Conservation (phyloP, 2,888 invertebrate genomes). For the Macropis europaea region DNA sequence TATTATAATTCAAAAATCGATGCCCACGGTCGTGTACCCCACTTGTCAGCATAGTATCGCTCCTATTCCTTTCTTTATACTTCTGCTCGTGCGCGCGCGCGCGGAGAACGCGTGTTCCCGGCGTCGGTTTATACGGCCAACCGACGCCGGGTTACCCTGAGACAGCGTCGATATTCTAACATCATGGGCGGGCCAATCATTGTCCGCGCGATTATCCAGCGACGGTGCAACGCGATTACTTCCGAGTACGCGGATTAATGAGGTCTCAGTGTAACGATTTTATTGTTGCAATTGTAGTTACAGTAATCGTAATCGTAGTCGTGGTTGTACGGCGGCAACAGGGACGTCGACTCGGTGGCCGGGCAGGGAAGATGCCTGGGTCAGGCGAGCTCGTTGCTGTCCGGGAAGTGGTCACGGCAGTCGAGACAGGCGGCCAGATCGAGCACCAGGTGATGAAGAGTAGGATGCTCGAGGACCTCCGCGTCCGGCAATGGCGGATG, state of each 20-base stretch:
- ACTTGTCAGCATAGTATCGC: too few species aligned
- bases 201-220: slow-evolving; percentile 7
- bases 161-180: slow-evolving; percentile 34
- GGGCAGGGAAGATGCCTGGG: slow-evolving; percentile 82
- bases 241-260: slow-evolving; percentile 71
- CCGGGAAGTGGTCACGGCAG: slow-evolving; percentile 87
- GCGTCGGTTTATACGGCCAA: not conserved
- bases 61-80: not conserved
- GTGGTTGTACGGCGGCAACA: slow-evolving; percentile 75
- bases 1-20: too few species aligned
- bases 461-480: slow-evolving; percentile 92
- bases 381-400: slow-evolving; percentile 84
- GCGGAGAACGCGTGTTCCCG: slow-evolving; percentile 7
- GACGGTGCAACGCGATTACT: slow-evolving; percentile 45
- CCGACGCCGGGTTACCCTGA: slow-evolving; percentile 47
- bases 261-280: slow-evolving; percentile 78
- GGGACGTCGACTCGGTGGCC: slow-evolving; percentile 72
- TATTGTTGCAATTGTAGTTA: slow-evolving; percentile 79
- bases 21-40: too few species aligned
- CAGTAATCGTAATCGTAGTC: slow-evolving; percentile 78
- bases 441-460: slow-evolving; percentile 88
- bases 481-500: slow-evolving; percentile 93
- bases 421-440: slow-evolving; percentile 92
- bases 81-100: not conserved
- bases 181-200: not conserved